Evolutionary conservation across 1,140 invertebrate genomes (phyloP).

Genomic region (Yoshiicerus persimilis): DNA sequence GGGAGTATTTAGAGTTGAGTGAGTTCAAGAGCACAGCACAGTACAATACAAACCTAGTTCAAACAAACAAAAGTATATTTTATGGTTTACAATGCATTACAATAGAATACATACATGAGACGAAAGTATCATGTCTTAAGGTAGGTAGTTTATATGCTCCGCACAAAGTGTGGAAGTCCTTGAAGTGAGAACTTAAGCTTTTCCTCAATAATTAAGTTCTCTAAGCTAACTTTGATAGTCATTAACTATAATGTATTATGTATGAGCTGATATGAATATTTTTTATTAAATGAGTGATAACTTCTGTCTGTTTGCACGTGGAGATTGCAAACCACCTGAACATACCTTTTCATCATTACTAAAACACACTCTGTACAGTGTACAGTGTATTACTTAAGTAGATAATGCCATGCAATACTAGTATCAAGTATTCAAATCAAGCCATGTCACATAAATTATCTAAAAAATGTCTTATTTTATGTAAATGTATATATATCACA

Average conservation of each 20-base stretch:
- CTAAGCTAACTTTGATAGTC: neutral
- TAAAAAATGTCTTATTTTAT: neutral
- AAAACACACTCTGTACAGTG: neutral
- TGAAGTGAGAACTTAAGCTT: neutral
- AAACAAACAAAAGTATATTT: neutral
- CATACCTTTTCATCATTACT: neutral
- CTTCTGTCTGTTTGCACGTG: neutral
- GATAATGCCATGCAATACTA: neutral
- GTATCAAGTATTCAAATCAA: neutral
- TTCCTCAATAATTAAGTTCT: slow-evolving; percentile 16
- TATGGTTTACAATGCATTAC: neutral
- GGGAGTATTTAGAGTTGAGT: neutral
- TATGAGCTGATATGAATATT: slow-evolving; percentile 12
- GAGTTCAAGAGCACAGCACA: neutral
- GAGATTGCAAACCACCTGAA: neutral
- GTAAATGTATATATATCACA: neutral
- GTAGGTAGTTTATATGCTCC: neutral
- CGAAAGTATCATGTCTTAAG: neutral
- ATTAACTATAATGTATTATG: neutral
- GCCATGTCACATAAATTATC: neutral
- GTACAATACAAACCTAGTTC: neutral
- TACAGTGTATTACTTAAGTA: neutral
- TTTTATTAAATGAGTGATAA: neutral
- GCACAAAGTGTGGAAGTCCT: neutral
- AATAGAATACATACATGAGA: neutral